Evolutionary conservation across 2,888 invertebrate genomes (phyloP).

Genomic region (Acrobasis repandana): DNA sequence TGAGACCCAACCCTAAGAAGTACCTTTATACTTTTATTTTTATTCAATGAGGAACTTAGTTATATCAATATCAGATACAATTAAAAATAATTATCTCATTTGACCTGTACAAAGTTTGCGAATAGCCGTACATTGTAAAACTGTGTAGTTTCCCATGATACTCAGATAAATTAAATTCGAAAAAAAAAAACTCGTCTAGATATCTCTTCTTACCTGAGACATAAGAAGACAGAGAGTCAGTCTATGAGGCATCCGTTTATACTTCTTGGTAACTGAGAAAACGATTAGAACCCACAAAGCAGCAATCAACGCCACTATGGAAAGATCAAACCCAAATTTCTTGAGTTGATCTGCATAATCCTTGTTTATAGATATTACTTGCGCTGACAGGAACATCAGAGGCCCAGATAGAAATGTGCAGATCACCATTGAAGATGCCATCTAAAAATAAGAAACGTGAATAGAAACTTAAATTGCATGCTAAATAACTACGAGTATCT

Average conservation of each 20-base stretch:
- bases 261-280: conserved; percentile 88
- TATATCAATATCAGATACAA: too few relatives aligned
- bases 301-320: conserved; percentile 89
- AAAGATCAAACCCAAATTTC: conserved; percentile 91
- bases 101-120: too few relatives aligned
- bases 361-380: conserved; percentile 92
- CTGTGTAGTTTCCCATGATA: too few relatives aligned
- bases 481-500: too few relatives aligned
- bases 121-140: too few relatives aligned
- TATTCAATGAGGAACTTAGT: too few relatives aligned
- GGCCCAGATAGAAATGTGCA: conserved; percentile 97
- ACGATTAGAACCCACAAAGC: conserved; percentile 91
- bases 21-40: too few relatives aligned
- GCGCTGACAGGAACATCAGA: conserved; percentile 96
- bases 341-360: conserved; percentile 91
- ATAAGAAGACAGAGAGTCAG: conserved; percentile 90
- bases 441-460: conserved; percentile 73
- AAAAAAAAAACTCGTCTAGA: too few relatives aligned
- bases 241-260: conserved; percentile 90
- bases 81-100: too few relatives aligned
- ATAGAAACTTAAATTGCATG: too few relatives aligned
- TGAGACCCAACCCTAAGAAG: too few relatives aligned
- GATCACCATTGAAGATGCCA: conserved; percentile 96
- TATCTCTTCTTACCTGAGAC: conserved; percentile 86
- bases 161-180: too few relatives aligned